Base-by-base conservation (phyloP, 1,140 invertebrate genomes). In the Dendrolimus punctatus region DNA sequence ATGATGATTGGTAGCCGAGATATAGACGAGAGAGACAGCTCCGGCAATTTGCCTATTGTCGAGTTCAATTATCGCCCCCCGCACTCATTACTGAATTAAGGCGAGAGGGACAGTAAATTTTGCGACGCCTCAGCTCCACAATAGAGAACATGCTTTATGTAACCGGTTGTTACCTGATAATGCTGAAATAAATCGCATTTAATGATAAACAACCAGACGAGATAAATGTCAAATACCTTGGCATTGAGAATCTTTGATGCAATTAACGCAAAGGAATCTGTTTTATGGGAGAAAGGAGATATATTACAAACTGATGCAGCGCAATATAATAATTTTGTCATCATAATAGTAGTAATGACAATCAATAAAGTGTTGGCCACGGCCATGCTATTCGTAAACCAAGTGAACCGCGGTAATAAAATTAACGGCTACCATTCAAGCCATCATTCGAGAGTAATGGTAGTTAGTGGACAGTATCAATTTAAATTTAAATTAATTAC, bases 71-170 rank as follows among this genome's bases (percentile, higher is more conserved):
- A 85, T 83, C 77, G 78, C 82, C 82, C 81, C 73, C 80, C 77
- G 78, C 81, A 70, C 76, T 80, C 71, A 80, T 85, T 85, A 83
- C 80, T 73, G 80, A 77, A 83, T 85, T 85, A 83, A 82, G 71
- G 67, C 80, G 78, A 74, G 73, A 80, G 73, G 69, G 62, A 74
- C 74, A 67, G 70, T 80, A 76, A 71, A 82, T 76, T 80, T 73
- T 62, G 75, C 73, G 73, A 81, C 81, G 79, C 79, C 76, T 80
- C 75, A 74, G 76, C 70, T 60, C 60, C 55, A 66, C 60, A 74
- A 75, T 77, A 73, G 72, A 61, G 46, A 70, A 66, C 59, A 70
- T 72, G 64, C 55, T 70, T 67, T 62, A 60, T 66, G 49, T 67
- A 71, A 75, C 71, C 61, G 57, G 66, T 73, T 71, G 48, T 62